phyloP scores from a whole-genome alignment of 2,113 vertebrate species.

The Pomatorhinus ruficollis region DNA sequence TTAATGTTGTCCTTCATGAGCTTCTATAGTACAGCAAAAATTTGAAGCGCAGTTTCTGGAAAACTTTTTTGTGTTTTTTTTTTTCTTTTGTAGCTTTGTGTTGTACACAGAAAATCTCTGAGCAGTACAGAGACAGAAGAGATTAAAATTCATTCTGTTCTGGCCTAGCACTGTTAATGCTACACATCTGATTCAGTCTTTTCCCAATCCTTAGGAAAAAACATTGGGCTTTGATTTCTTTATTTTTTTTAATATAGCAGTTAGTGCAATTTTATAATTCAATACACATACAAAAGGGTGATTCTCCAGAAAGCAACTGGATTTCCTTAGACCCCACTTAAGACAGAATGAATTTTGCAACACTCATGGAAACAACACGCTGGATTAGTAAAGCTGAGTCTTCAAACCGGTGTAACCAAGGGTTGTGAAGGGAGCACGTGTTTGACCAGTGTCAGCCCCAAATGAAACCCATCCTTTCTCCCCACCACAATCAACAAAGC shows the following conservation, averaged over 20 bases:
- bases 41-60: constrained; percentile 40
- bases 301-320: constrained; percentile 5
- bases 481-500: background rate
- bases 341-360: background rate
- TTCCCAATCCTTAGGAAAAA: constrained; percentile 26
- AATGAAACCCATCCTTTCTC: background rate
- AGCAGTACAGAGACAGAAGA: constrained; percentile 18
- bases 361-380: background rate
- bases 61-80: background rate
- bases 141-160: constrained; percentile 26
- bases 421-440: background rate
- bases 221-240: constrained; percentile 9
- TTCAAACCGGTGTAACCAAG: background rate
- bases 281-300: background rate
- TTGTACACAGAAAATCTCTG: constrained; percentile 39
- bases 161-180: constrained; percentile 4
- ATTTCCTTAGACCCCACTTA: constrained; percentile 1
- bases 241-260: background rate
- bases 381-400: background rate
- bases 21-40: constrained; percentile 63
- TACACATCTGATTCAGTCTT: background rate
- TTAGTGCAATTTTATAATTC: constrained; percentile 51
- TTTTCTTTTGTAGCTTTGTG: constrained; percentile 35
- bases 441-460: background rate
- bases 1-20: constrained; percentile 50